Percentiles rank a stretch among this genome's conserved stretches.
Evolutionary conservation across 2,113 vertebrate genomes (phyloP).

Genomic region (Apaloderma vittatum): DNA sequence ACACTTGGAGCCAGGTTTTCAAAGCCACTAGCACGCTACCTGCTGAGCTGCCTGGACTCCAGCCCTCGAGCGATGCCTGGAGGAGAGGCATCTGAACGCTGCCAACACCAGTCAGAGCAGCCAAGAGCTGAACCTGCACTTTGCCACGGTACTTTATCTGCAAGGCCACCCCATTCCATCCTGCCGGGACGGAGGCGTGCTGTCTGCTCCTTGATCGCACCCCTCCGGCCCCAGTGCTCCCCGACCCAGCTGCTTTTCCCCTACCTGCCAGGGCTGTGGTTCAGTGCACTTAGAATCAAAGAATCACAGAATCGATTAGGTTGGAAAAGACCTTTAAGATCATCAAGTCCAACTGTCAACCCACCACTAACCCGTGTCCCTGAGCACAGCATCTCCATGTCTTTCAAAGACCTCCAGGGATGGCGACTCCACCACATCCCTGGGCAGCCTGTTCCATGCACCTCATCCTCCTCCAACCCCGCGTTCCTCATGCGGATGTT

Average conservation of each 20-base stretch:
- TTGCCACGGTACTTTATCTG: not conserved
- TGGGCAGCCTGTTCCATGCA: no score
- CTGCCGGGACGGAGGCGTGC: not conserved
- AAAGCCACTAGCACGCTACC: not conserved
- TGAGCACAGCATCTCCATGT: no score
- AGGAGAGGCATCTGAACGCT: not conserved
- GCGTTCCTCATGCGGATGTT: accelerated
- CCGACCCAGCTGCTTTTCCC: not conserved
- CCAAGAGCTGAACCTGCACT: not conserved
- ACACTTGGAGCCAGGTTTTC: not conserved
- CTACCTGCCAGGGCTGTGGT: not conserved
- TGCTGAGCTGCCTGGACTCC: not conserved
- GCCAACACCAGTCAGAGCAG: not conserved
- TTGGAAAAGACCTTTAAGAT: no score
- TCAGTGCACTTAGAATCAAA: not conserved
- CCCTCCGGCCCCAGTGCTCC: accelerated
- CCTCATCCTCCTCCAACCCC: not conserved
- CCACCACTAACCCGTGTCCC: no score
- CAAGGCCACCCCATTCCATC: not conserved
- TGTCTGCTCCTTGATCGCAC: not conserved
- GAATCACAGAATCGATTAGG: no score
- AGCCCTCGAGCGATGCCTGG: accelerated
- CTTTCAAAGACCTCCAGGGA: no score
- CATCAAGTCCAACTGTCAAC: no score
- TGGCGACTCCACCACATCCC: no score